Evolutionary conservation across 2,888 invertebrate genomes (phyloP), one percentile per base, ranked within the genome.

Genomic region (Agrenia bidenticulata): DNA sequence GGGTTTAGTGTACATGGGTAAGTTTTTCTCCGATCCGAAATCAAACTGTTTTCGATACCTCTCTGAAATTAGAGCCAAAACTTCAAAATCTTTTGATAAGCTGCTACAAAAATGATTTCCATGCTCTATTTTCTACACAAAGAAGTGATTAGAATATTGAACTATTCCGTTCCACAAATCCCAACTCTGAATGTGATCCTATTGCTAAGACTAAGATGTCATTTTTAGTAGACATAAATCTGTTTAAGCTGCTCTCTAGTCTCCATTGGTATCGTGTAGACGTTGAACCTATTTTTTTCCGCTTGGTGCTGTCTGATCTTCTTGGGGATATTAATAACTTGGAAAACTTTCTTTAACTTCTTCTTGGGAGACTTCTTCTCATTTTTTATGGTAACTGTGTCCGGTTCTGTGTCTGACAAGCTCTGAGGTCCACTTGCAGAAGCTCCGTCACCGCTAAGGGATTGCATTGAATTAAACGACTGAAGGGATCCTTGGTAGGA

Each of bases 241-340:
- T 75, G 73, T 42, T 75, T 75, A 9, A 75, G 62, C 37, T 75
- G 74, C 57, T 75, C 74, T 49, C 75, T 67, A 1, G 73, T 73
- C 61, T 75, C 75, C 19, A 69, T 42, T 9, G 75, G 72, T 49
- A 75, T 63, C 9, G 71, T 73, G 56, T 73, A 74, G 27, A 75
- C 57, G 45, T 75, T 74, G 59, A 75, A 75, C 41, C 73, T 39
- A 21, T 75, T 74, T 51, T 65, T 69, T 51, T 75, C 75, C 19
- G 69, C 65, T 21, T 67, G 61, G 49, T 70, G 63, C 45, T 73
- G 71, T 13, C 65, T 60, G 42, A 75, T 73, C 60, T 68, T 70
- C 41, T 72, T 66, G 1, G 73, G 75, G 45, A 75, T 67, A 51
- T 75, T 73, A n/a, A 75, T 66, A 2, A 67, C 66, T 26, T 60